A percentile compares a stretch with the other conserved stretches of the same genome.
These are phyloP conservation scores for Drosophila kepulauana DNA, from an alignment of 1,140 invertebrate genomes.

Conservation along the genomic window DNA sequence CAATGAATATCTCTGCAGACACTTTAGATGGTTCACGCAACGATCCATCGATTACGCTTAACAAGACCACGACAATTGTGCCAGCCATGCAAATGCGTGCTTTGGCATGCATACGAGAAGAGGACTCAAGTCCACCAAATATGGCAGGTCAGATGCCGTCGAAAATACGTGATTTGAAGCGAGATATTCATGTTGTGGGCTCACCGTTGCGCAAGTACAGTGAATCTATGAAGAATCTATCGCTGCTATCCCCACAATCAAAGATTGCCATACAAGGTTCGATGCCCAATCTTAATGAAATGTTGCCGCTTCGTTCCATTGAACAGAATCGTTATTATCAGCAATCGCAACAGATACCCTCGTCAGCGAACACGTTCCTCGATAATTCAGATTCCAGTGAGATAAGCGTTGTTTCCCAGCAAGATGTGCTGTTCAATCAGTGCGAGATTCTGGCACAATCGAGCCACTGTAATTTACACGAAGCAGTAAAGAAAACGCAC, in stretches of 20 bases:
- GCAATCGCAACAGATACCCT: conserved; percentile 44
- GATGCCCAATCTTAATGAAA: conserved; percentile 84
- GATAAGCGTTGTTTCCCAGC: conserved; percentile 58
- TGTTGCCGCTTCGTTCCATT: conserved; percentile 71
- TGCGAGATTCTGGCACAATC: conserved; percentile 82
- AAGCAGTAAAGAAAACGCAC: conserved; percentile 59
- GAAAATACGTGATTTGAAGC: conserved; percentile 55
- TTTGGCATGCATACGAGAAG: conserved; percentile 71
- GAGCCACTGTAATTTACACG: conserved; percentile 81
- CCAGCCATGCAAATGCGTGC: conserved; percentile 54
- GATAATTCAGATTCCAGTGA: conserved; percentile 62
- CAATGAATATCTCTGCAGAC: conserved; percentile 57
- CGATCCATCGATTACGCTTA: conserved; percentile 39
- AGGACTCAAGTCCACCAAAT: conserved; percentile 57
- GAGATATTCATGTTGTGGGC: conserved; percentile 73
- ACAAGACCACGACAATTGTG: conserved; percentile 71
- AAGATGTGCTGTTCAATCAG: conserved; percentile 75
- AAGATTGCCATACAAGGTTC: conserved; percentile 77
- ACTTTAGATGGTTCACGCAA: conserved; percentile 39
- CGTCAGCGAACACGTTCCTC: conserved; percentile 13
- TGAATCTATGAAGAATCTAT: conserved; percentile 82
- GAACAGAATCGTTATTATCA: conserved; percentile 84
- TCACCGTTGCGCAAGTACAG: conserved; percentile 79
- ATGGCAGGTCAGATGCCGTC: not conserved
- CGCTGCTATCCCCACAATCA: conserved; percentile 56